Base-by-base conservation (phyloP, 2,888 invertebrate species). In the Eupsilia transversa region DNA sequence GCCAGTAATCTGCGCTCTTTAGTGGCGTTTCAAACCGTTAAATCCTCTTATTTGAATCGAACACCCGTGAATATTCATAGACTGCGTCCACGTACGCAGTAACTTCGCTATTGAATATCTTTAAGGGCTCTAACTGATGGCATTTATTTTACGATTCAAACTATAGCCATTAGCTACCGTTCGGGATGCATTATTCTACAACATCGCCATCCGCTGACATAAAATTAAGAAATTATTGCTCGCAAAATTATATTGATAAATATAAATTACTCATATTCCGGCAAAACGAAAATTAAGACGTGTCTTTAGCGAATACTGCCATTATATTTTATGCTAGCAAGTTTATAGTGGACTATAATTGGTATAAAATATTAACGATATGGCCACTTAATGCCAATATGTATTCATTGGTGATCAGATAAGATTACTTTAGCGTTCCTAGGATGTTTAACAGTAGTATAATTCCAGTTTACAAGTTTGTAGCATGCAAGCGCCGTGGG, bases 381-480 rank as follows among this genome's bases (percentile, higher is more conserved):
- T 88, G 77, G 82, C 85, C 89, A 90, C 91, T 92, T 92, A 92
- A 86, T 80, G 88, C 85, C 90, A 89, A 93, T 93, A 92, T 91
- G 89, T 91, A 93, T 93, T 91, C 92, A 92, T 91, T 88, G 86
- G 87, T 83, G 90, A 92, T 93, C 89, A 85, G 89, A 90, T 91
- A 89, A 90, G 91, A 93, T 92, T 90, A 86, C 82, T 87, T 83
- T 87, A 86, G 89, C 84, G 89, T 91, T 89, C 89, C 89, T 90
- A 89, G 90, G 88, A 91, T 91, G 89, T 91, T 91, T 87, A 90
- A 92, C 91, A 91, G 91, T 86, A 88, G 87, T 92, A 90, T 89
- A 89, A 91, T 91, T 89, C 92, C 92, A 91, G 92, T 93, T 93
- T 92, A 90, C 91, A 90, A 89, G 87, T 87, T 86, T 88, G 90